Evolutionary conservation across 2,797 vertebrate genomes (phyloP).

Genomic region (Rhinichthys osculus): DNA sequence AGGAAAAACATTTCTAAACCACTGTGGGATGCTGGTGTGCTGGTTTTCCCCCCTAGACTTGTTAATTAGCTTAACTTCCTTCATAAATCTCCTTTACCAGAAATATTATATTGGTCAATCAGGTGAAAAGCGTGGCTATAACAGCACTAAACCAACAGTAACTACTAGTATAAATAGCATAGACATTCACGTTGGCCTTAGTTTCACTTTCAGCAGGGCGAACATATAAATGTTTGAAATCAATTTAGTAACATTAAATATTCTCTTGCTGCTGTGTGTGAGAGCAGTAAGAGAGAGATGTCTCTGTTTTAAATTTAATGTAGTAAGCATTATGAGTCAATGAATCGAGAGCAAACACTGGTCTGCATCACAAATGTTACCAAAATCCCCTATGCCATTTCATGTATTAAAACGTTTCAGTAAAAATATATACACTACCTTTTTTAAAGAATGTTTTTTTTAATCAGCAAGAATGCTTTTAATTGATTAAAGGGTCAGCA

Average conservation of each 20-base stretch:
- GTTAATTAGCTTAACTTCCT: neutral
- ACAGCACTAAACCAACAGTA: neutral
- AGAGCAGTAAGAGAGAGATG: neutral
- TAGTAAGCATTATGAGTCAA: neutral
- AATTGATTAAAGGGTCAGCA: neutral
- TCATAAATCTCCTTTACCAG: neutral
- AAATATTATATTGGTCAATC: neutral
- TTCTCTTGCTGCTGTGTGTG: neutral
- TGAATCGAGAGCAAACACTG: neutral
- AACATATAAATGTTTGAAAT: conserved; percentile 4
- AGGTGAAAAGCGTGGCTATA: neutral
- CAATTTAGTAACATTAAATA: neutral
- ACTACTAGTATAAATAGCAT: neutral
- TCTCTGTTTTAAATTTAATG: neutral
- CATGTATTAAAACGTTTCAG: neutral
- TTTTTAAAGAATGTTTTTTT: neutral
- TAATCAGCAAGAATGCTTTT: neutral
- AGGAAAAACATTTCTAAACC: conserved; percentile 3
- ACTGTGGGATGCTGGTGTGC: neutral
- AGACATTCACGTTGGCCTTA: neutral
- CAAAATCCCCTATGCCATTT: neutral
- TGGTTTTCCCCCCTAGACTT: neutral
- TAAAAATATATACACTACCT: neutral
- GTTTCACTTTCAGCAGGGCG: too few relatives aligned
- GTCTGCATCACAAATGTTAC: neutral